Conservation (phyloP, 2,888 invertebrate genomes). For the Drosophila kanekoi region DNA sequence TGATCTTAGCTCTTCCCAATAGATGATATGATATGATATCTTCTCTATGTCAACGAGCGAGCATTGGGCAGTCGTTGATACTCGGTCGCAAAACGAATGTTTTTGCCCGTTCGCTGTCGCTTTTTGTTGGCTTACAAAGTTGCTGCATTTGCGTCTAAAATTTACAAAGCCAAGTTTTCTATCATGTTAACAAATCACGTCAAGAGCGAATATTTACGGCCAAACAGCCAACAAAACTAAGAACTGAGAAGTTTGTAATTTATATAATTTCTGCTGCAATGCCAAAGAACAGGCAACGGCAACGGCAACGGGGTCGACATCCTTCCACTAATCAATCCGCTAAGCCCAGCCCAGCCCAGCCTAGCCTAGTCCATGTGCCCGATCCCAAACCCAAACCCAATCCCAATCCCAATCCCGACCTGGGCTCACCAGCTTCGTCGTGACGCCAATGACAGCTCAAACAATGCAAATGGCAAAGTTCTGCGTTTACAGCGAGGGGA, state of each 20-base stretch:
- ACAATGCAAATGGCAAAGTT: slow-evolving; percentile 75
- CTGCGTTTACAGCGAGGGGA: slow-evolving; percentile 3
- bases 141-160: slow-evolving; percentile 61
- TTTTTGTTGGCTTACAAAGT: slow-evolving; percentile 24
- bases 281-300: slow-evolving; percentile 24
- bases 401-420: neutral
- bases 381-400: neutral
- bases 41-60: too few species aligned
- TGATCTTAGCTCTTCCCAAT: too few species aligned
- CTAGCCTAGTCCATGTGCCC: too few species aligned
- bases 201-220: slow-evolving; percentile 54
- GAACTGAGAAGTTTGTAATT: slow-evolving; percentile 74
- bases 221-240: slow-evolving; percentile 44
- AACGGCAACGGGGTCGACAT: slow-evolving; percentile 22
- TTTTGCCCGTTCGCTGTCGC: neutral
- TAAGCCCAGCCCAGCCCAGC: slow-evolving; percentile 39
- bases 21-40: too few species aligned
- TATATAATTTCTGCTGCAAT: slow-evolving; percentile 74
- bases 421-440: slow-evolving; percentile 2
- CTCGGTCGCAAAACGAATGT: too few species aligned
- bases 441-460: slow-evolving; percentile 68
- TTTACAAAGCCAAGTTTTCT: slow-evolving; percentile 73
- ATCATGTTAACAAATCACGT: slow-evolving; percentile 82
- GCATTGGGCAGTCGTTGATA: too few species aligned
- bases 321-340: slow-evolving; percentile 45